A percentile compares a stretch with the other conserved stretches of the same genome.
Evolutionary conservation across 2,797 vertebrate species (phyloP).

Genomic region (Darevskia nairensis): DNA sequence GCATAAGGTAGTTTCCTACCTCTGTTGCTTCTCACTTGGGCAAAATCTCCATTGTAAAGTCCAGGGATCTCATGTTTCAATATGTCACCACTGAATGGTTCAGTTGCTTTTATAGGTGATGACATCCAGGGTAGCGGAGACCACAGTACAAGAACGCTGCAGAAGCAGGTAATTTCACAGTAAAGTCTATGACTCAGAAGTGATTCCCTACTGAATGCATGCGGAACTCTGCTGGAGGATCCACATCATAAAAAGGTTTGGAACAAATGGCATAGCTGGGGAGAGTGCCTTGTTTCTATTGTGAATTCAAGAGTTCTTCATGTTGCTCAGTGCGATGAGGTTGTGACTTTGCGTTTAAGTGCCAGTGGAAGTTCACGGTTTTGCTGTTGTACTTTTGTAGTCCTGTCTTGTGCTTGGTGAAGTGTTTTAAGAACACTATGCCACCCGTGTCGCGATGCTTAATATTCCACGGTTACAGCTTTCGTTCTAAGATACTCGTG

Average conservation of each 20-base stretch:
- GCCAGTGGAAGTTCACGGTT: neutral
- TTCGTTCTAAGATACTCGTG: conserved; percentile 97
- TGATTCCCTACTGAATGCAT: neutral
- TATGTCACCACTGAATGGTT: neutral
- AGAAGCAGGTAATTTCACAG: neutral
- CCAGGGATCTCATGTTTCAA: neutral
- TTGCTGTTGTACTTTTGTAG: neutral
- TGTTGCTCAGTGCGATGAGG: conserved; percentile 15
- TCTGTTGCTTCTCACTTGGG: neutral
- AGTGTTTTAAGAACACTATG: conserved; percentile 18
- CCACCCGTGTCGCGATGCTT: neutral
- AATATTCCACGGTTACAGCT: conserved; percentile 97
- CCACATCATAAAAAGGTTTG: neutral
- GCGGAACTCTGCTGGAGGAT: neutral
- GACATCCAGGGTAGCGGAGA: neutral
- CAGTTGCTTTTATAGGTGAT: neutral
- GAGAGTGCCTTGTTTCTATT: neutral
- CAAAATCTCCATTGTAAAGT: neutral
- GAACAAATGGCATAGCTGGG: neutral
- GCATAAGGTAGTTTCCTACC: too few relatives aligned
- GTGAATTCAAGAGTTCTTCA: conserved; percentile 30
- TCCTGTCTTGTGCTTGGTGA: neutral
- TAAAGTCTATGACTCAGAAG: neutral
- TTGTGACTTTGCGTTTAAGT: conserved; percentile 27
- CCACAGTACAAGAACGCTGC: neutral